These are phyloP conservation scores for Melieria crassipennis DNA, from an alignment of 2,888 invertebrate genomes.

Conservation along the genomic window DNA sequence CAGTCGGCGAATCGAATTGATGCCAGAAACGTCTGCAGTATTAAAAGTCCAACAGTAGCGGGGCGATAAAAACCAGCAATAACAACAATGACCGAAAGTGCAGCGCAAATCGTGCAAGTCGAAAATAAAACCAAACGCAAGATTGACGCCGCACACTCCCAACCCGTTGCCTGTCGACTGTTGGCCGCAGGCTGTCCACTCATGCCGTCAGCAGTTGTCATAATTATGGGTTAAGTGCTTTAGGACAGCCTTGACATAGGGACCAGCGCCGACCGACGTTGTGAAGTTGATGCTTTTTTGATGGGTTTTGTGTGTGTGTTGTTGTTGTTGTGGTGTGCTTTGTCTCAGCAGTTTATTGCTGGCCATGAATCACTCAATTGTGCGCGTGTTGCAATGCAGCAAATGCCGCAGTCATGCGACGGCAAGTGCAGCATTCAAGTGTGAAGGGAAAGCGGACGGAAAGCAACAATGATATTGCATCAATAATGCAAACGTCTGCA, in stretches of 20 bases:
- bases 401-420: too few relatives aligned
- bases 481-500: too few relatives aligned
- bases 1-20: too few relatives aligned
- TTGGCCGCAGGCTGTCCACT: neutral
- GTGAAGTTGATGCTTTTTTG: neutral
- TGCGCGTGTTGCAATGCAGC: neutral
- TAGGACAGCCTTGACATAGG: conserved; percentile 36
- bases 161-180: neutral
- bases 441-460: neutral
- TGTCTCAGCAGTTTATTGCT: conserved; percentile 7
- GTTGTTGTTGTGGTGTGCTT: conserved; percentile 5
- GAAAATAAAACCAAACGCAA: too few relatives aligned
- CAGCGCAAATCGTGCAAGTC: too few relatives aligned
- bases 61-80: too few relatives aligned
- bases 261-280: neutral
- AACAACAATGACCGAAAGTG: too few relatives aligned
- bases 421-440: conserved; percentile 18
- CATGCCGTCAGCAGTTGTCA: conserved; percentile 21
- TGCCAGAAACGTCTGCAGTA: too few relatives aligned
- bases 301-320: neutral
- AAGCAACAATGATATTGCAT: too few relatives aligned
- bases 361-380: conserved; percentile 25
- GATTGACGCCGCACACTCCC: too few relatives aligned
- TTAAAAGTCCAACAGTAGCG: too few relatives aligned
- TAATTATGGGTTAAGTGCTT: conserved; percentile 34